These are phyloP conservation scores for Rhodophaea formosa DNA, from an alignment of 2,888 invertebrate genomes.

Conservation along the genomic window DNA sequence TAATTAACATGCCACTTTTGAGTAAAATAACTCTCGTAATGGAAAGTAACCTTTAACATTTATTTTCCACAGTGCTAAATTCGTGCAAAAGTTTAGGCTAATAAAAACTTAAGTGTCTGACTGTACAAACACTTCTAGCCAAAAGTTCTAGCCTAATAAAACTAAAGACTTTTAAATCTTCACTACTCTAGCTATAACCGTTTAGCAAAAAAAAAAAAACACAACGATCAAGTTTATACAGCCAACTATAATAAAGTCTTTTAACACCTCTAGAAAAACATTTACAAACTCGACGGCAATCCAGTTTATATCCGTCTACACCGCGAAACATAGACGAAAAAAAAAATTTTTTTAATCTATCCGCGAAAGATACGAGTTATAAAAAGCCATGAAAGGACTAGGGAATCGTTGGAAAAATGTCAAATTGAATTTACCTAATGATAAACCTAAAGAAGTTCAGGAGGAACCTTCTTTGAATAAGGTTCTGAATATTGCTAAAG, in stretches of 20 bases:
- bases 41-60: background rate
- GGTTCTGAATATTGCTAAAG: conserved; percentile 50
- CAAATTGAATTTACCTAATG: conserved; percentile 50
- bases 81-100: background rate
- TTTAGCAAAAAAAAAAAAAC: background rate
- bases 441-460: conserved; percentile 34
- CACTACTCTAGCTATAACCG: background rate
- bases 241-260: conserved; percentile 33
- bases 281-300: conserved; percentile 33
- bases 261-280: conserved; percentile 45
- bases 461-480: conserved; percentile 44
- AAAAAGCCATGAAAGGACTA: conserved; percentile 52
- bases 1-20: too few relatives aligned
- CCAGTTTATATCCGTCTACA: conserved; percentile 31
- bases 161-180: background rate
- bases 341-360: too few relatives aligned
- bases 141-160: too few relatives aligned
- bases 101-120: background rate
- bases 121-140: background rate
- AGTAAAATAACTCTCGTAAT: too few relatives aligned
- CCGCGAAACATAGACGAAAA: conserved; percentile 2
- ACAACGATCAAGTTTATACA: conserved; percentile 39
- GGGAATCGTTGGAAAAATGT: conserved; percentile 64
- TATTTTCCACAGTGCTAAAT: background rate
- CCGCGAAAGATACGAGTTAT: conserved; percentile 27